Conservation (phyloP, 35 echinoderm and acorn worm species). For the Lytechinus pictus region DNA sequence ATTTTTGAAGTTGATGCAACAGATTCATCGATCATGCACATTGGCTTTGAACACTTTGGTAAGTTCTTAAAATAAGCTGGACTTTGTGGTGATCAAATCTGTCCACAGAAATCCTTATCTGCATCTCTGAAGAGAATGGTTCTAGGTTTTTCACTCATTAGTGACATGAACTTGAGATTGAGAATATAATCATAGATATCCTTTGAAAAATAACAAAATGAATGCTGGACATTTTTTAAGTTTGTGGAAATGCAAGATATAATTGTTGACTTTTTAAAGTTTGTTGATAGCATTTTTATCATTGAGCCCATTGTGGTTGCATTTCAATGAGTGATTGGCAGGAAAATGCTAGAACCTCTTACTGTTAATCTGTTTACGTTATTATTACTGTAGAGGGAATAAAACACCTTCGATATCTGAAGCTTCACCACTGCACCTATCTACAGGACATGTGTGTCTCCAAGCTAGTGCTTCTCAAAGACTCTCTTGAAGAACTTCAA, state of each 20-base stretch:
- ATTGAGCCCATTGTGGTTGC: too few species aligned
- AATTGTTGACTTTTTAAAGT: too few species aligned
- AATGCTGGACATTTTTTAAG: too few species aligned
- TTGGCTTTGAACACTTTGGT: slow-evolving; percentile 95
- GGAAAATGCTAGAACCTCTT: too few species aligned
- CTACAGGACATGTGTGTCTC: slow-evolving; percentile 79
- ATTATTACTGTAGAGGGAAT: slow-evolving; percentile 64
- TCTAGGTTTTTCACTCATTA: too few species aligned
- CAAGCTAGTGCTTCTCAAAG: slow-evolving; percentile 80
- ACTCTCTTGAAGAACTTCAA: slow-evolving; percentile 79
- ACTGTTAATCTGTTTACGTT: neutral
- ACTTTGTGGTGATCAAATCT: neutral
- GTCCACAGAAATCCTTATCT: neutral
- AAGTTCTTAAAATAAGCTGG: slow-evolving; percentile 41
- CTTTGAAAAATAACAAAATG: too few species aligned
- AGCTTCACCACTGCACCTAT: slow-evolving; percentile 95
- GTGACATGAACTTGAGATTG: too few species aligned
- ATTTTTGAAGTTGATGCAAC: slow-evolving; percentile 94
- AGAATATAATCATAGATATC: too few species aligned
- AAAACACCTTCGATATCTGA: slow-evolving; percentile 73
- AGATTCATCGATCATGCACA: slow-evolving; percentile 96
- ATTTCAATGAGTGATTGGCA: too few species aligned
- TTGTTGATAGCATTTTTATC: too few species aligned
- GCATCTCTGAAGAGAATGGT: neutral
- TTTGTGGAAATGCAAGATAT: too few species aligned